Evolutionary conservation across 2,113 vertebrate species (phyloP).

Genomic region (Alethe castanea): DNA sequence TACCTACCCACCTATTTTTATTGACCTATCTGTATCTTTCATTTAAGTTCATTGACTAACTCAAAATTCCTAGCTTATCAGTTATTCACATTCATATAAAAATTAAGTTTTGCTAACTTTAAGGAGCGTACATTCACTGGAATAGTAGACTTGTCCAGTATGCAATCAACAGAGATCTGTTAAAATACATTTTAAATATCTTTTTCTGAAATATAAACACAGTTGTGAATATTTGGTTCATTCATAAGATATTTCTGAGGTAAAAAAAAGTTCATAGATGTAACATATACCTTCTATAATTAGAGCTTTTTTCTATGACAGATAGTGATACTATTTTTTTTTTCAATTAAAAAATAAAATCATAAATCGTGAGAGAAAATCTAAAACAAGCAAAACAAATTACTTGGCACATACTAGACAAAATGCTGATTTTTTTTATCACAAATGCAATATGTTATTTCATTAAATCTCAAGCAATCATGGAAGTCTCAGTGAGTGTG

Average conservation of each 20-base stretch:
- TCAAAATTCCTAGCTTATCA: not conserved
- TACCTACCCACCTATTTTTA: too few relatives aligned
- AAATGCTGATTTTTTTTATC: not conserved
- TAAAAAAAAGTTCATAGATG: not conserved
- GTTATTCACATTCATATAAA: not conserved
- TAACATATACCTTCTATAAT: not conserved
- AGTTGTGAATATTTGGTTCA: not conserved
- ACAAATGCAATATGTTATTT: not conserved
- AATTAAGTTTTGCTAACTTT: not conserved
- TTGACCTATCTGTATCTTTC: rapidly evolving
- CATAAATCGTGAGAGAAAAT: not conserved
- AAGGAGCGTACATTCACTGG: not conserved
- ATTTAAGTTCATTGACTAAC: not conserved
- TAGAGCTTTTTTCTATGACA: not conserved
- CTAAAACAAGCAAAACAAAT: not conserved
- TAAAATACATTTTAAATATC: not conserved
- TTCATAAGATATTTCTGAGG: not conserved
- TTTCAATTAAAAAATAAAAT: not conserved
- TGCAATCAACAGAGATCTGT: not conserved
- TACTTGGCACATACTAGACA: not conserved
- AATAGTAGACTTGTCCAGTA: not conserved
- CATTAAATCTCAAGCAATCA: not conserved
- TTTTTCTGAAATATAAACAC: not conserved
- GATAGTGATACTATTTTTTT: not conserved
- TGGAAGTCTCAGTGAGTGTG: not conserved